Evolutionary conservation across 2,113 vertebrate genomes (phyloP).

Genomic region (Brachionichthys hirsutus): DNA sequence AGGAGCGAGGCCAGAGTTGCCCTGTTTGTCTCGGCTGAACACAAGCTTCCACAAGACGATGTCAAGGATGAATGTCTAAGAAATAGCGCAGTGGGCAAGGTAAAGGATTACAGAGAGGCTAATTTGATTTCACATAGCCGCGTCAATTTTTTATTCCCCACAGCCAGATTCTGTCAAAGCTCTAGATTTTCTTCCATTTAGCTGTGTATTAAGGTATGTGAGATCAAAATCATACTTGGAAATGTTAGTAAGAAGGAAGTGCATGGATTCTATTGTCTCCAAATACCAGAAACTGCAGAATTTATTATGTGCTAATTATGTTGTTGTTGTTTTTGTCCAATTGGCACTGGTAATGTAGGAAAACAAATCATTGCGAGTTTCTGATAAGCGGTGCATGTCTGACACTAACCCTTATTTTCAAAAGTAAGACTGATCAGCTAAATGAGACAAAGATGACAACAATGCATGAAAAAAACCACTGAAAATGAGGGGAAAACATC

Average conservation of each 20-base stretch:
- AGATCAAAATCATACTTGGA: constrained; percentile 25
- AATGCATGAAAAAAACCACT: constrained; percentile 60
- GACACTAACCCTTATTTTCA: constrained; percentile 25
- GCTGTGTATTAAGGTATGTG: constrained; percentile 38
- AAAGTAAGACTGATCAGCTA: constrained; percentile 20
- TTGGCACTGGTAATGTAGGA: constrained; percentile 4
- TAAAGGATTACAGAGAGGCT: constrained; percentile 87
- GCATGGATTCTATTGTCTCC: neutral
- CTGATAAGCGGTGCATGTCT: constrained; percentile 33
- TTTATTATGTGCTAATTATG: too few relatives aligned
- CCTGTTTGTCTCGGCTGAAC: constrained; percentile 97
- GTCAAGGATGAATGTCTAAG: constrained; percentile 98
- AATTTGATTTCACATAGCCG: constrained; percentile 67
- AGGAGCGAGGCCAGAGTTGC: constrained; percentile 84
- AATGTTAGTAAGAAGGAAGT: constrained; percentile 24
- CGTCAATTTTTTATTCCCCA: constrained; percentile 22
- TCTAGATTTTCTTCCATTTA: constrained; percentile 17
- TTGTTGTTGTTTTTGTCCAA: too few relatives aligned
- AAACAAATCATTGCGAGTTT: constrained; percentile 13
- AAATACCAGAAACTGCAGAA: too few relatives aligned
- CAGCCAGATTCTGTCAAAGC: constrained; percentile 23
- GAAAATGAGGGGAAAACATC: constrained; percentile 40
- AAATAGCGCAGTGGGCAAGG: constrained; percentile 82
- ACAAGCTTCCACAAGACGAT: constrained; percentile 98
- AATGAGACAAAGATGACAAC: constrained; percentile 63